These are phyloP conservation scores for Drosophila setosimentum DNA, from an alignment of 2,888 invertebrate species.

Conservation along the genomic window DNA sequence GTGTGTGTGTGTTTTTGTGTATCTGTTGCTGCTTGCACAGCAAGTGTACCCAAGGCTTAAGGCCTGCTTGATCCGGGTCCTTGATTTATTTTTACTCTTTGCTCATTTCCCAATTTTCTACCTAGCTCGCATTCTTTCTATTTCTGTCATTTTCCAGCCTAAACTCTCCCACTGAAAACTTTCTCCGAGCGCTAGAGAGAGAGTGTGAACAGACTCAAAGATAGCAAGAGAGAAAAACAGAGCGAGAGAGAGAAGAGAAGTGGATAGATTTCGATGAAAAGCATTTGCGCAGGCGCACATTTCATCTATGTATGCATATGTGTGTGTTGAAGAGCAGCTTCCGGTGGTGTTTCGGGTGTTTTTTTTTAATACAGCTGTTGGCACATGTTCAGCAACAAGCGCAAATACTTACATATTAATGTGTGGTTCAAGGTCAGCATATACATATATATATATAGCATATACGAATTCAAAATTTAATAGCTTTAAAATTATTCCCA, in stretches of 20 bases:
- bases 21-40: constrained; percentile 65
- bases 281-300: constrained; percentile 65
- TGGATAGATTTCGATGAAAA: constrained; percentile 32
- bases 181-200: constrained; percentile 46
- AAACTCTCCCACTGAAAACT: constrained; percentile 56
- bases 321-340: constrained; percentile 58
- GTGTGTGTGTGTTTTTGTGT: constrained; percentile 35
- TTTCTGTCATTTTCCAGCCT: constrained; percentile 49
- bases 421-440: constrained; percentile 63
- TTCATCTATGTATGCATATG: constrained; percentile 2
- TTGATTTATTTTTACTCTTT: constrained; percentile 76
- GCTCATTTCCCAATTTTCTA: constrained; percentile 56
- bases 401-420: background rate
- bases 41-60: constrained; percentile 69
- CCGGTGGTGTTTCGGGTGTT: constrained; percentile 70
- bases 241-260: background rate
- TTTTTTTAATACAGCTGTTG: constrained; percentile 41
- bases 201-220: constrained; percentile 18
- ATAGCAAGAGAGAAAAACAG: background rate
- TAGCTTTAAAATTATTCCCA: background rate
- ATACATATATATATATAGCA: background rate
- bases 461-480: background rate
- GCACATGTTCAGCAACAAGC: constrained; percentile 31
- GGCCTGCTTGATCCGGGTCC: constrained; percentile 66
- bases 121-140: constrained; percentile 61